phyloP scores from a whole-genome alignment of 2,888 invertebrate genomes.

The Dromius quadrimaculatus region DNA sequence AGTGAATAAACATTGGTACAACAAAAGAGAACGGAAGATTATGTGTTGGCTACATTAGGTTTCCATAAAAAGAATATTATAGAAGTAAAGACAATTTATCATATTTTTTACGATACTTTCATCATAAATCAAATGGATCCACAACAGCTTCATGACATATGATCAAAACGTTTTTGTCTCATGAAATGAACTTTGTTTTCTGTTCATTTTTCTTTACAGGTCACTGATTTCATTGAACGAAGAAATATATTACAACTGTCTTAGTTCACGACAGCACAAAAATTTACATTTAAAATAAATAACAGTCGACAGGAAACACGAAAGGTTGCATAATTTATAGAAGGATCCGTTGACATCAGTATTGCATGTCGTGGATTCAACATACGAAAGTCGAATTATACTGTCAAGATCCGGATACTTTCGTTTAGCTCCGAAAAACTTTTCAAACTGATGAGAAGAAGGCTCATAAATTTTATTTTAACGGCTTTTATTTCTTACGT shows the following conservation, averaged over 20 bases:
- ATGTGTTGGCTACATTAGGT: too few species aligned
- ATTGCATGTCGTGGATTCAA: conserved; percentile 9
- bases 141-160: too few species aligned
- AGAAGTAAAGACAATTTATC: too few species aligned
- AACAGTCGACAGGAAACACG: not conserved
- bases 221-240: conserved; percentile 16
- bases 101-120: too few species aligned
- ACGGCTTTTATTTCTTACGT: conserved; percentile 11
- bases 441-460: conserved; percentile 17
- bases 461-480: conserved; percentile 1
- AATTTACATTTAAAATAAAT: conserved; percentile 32
- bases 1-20: too few species aligned
- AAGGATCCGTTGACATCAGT: not conserved
- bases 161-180: too few species aligned
- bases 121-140: too few species aligned
- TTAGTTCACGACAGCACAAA: conserved; percentile 11
- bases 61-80: too few species aligned
- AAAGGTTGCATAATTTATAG: not conserved
- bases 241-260: conserved; percentile 24
- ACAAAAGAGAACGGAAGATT: too few species aligned
- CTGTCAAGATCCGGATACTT: not conserved
- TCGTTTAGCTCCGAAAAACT: conserved; percentile 8
- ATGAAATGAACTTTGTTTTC: not conserved
- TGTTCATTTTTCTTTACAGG: not conserved
- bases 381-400: not conserved